Conservation (phyloP, 2,797 vertebrate genomes). For the Psittacula echo region DNA sequence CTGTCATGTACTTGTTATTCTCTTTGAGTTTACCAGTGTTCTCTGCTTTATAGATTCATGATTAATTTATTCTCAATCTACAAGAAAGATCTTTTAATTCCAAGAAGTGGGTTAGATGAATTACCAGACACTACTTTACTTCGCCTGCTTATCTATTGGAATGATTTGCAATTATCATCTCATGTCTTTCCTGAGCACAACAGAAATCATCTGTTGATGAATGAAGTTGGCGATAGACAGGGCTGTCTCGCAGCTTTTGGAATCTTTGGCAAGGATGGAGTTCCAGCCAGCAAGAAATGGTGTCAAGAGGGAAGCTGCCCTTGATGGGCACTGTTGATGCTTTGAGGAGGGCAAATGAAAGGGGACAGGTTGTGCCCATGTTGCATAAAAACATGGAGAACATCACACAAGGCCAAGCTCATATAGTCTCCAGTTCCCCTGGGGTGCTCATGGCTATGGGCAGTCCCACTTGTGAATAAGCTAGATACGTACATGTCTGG, state of each 20-base stretch:
- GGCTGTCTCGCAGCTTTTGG: background rate
- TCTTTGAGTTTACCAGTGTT: constrained; percentile 59
- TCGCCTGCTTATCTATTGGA: constrained; percentile 18
- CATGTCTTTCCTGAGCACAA: background rate
- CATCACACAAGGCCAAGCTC: background rate
- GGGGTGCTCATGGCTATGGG: background rate
- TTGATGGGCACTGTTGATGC: background rate
- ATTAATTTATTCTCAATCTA: constrained; percentile 70
- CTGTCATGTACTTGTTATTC: constrained; percentile 66
- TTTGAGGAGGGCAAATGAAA: background rate
- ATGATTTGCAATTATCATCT: constrained; percentile 36
- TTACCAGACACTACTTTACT: constrained; percentile 41
- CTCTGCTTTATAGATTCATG: constrained; percentile 64
- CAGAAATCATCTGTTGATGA: background rate
- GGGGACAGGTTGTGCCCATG: background rate
- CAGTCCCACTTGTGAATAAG: fast-evolving
- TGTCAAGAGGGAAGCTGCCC: background rate
- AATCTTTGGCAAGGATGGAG: background rate
- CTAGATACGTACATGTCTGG: background rate
- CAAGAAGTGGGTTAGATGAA: constrained; percentile 61
- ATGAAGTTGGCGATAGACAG: background rate
- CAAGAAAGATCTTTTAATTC: constrained; percentile 61
- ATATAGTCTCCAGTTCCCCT: fast-evolving
- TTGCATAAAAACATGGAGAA: background rate
- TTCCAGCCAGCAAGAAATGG: background rate